Evolutionary conservation across 1,140 invertebrate genomes (phyloP), one percentile per base, ranked within the genome.

Genomic region (Spodoptera litura): DNA sequence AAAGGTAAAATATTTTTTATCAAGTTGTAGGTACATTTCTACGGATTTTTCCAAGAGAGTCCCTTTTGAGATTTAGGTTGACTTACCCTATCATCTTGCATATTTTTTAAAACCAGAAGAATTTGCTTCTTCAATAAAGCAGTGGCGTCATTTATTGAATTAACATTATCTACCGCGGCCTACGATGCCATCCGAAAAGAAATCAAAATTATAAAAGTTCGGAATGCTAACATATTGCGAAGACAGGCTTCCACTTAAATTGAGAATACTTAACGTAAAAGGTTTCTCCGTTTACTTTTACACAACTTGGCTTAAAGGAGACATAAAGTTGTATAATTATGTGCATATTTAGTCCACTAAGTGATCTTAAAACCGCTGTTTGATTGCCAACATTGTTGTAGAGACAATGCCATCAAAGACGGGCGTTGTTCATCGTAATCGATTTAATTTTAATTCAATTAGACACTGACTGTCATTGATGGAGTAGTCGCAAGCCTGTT

Each of bases 311-410:
- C 49, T 12, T 66, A n/a, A 51, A 52, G 10, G 11, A 52, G 44
- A 52, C 44, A 53, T 13, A 68, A 68, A 68, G 64, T 68, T 68
- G 64, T 68, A 31, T 68, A 52, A 52, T 51, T 68, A 51, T 66
- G 44, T 66, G 59, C 59, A 62, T 66, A 66, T 68, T 68, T 52
- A 68, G 64, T 52, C 1, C 49, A 35, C 64, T 68, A 52, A 68
- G 64, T 68, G 64, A 68, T 68, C 27, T 68, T 49, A 68, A 53
- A 62, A 68, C 49, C 64, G 49, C 44, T 68, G 13, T 52, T 52
- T 52, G 13, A 52, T 68, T 68, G 52, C 44, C 64, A 52, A 27
- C 20, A 52, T 52, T 68, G 49, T 53, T 13, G 64, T 53, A 20
- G 55, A 58, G 15, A 59, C 25, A 49, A 38, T 56, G 31, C 53